Conservation (phyloP, 2,888 invertebrate species). For the Scaptomyza caliginosa region DNA sequence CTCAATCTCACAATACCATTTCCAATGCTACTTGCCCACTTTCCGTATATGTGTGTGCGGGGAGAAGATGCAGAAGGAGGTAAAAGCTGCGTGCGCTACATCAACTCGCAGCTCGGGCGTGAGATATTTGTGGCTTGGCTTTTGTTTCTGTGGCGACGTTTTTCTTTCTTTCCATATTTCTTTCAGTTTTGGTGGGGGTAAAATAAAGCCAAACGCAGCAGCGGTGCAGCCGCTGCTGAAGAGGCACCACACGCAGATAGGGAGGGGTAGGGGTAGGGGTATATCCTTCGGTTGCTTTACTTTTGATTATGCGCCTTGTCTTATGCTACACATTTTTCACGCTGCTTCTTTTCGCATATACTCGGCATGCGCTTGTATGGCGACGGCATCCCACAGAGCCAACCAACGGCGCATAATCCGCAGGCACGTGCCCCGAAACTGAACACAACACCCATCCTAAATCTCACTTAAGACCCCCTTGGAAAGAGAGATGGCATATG, state of each 20-base stretch:
- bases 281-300: constrained; percentile 40
- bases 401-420: constrained; percentile 51
- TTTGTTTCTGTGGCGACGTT: constrained; percentile 36
- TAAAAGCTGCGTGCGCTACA: constrained; percentile 50
- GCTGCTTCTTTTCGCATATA: constrained; percentile 43
- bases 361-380: constrained; percentile 1
- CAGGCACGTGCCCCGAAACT: constrained; percentile 60
- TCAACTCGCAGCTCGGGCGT: constrained; percentile 59
- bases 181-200: constrained; percentile 1
- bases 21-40: constrained; percentile 28
- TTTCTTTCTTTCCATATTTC: constrained; percentile 8
- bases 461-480: constrained; percentile 11
- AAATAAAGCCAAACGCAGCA: constrained; percentile 26
- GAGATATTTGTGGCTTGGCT: constrained; percentile 45
- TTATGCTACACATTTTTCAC: constrained; percentile 67
- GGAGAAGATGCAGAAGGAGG: not conserved
- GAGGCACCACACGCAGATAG: not conserved
- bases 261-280: not conserved
- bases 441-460: constrained; percentile 1
- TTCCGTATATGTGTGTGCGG: constrained; percentile 4
- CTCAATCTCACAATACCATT: not conserved
- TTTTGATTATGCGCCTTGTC: constrained; percentile 72
- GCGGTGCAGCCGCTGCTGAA: constrained; percentile 7
- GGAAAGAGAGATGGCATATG: constrained; percentile 1
- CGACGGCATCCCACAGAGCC: constrained; percentile 34